Conservation (phyloP, 2,888 invertebrate genomes). For the Chouioia cunea region DNA sequence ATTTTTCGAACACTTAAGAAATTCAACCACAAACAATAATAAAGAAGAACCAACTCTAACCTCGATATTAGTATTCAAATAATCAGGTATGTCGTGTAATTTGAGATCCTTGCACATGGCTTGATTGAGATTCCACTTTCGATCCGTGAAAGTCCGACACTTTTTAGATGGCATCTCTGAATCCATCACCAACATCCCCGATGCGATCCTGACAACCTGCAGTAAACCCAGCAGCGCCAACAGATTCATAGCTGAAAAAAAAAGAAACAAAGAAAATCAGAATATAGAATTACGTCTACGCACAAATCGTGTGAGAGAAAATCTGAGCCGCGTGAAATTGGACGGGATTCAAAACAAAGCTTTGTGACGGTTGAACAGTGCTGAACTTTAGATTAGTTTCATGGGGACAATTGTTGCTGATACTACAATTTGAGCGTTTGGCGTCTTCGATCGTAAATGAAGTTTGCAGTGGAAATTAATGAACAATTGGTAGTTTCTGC, state of each 20-base stretch:
- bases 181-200: slow-evolving; percentile 52
- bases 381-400: background rate
- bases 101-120: slow-evolving; percentile 71
- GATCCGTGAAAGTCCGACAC: slow-evolving; percentile 70
- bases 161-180: slow-evolving; percentile 55
- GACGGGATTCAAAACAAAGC: background rate
- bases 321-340: background rate
- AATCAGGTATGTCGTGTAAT: slow-evolving; percentile 69
- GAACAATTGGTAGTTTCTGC: too few relatives aligned
- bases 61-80: slow-evolving; percentile 71
- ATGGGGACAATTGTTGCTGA: background rate
- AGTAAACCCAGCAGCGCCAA: slow-evolving; percentile 47
- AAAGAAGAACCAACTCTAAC: slow-evolving; percentile 57
- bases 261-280: slow-evolving; percentile 7
- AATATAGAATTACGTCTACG: background rate
- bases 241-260: slow-evolving; percentile 48
- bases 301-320: too few relatives aligned
- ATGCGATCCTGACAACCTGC: slow-evolving; percentile 30
- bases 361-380: background rate
- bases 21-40: background rate
- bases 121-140: slow-evolving; percentile 70
- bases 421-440: too few relatives aligned
- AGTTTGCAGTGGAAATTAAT: too few relatives aligned
- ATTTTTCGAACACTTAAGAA: too few relatives aligned
- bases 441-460: too few relatives aligned